These are phyloP conservation scores for Brachionus sp. DNA, from an alignment of 1,140 invertebrate genomes.

Conservation along the genomic window DNA sequence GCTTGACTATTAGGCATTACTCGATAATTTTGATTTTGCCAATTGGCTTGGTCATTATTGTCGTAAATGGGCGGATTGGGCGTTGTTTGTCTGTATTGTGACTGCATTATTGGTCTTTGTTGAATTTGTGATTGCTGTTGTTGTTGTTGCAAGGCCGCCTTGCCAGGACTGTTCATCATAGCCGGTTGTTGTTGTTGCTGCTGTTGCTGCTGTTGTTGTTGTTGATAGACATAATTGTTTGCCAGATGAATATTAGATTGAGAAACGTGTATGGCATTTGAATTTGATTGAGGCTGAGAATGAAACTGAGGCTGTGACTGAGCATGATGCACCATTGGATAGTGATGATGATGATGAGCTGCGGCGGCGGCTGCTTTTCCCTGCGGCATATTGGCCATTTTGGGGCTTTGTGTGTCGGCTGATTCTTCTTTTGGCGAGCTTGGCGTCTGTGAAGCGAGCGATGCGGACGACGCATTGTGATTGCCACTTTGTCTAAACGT, in stretches of 20 bases:
- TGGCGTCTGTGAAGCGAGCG: not conserved
- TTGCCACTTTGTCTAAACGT: conserved; percentile 20
- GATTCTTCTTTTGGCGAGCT: not conserved
- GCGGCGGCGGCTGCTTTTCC: not conserved
- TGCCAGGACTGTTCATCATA: not conserved
- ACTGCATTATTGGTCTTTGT: not conserved
- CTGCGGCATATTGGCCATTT: not conserved
- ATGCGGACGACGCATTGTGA: not conserved
- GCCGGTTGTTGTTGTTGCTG: not conserved
- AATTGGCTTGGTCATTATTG: not conserved
- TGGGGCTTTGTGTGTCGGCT: not conserved
- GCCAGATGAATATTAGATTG: not conserved
- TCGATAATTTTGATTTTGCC: not conserved
- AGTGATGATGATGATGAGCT: not conserved
- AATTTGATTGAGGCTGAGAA: not conserved
- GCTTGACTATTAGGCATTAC: not conserved
- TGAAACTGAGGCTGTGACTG: not conserved
- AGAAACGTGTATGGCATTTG: not conserved
- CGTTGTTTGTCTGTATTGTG: not conserved
- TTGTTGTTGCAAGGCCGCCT: not conserved
- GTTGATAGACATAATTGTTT: not conserved
- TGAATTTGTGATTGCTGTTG: not conserved
- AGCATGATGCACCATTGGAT: not conserved
- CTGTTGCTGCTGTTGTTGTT: not conserved
- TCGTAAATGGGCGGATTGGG: not conserved